These are phyloP conservation scores for Entomobrya multifasciata DNA, from an alignment of 2,888 invertebrate species.

Conservation along the genomic window DNA sequence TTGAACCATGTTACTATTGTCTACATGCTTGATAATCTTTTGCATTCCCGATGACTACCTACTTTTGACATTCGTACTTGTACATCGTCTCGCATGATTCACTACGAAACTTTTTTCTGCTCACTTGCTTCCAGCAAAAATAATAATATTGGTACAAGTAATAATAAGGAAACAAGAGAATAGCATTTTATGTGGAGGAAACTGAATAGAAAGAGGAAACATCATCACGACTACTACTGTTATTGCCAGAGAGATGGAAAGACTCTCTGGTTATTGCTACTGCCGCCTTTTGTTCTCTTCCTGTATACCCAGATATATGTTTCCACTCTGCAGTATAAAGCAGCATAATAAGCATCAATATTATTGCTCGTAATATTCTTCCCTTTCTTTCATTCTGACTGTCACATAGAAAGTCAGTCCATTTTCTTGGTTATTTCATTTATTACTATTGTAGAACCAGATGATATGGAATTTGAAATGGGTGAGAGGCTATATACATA, in stretches of 20 bases:
- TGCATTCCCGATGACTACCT: background rate
- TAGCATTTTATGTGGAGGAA: background rate
- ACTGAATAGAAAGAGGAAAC: constrained; percentile 19
- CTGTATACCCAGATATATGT: constrained; percentile 4
- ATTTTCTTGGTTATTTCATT: constrained; percentile 60
- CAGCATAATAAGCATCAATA: background rate
- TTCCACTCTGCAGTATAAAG: background rate
- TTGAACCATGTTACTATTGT: constrained; percentile 39
- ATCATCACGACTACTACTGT: constrained; percentile 1
- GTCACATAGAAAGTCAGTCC: constrained; percentile 37
- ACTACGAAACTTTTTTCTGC: background rate
- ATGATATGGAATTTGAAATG: constrained; percentile 18
- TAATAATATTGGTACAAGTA: constrained; percentile 49
- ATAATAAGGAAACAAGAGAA: constrained; percentile 46
- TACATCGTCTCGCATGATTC: background rate
- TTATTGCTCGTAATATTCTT: constrained; percentile 46
- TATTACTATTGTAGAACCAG: constrained; percentile 45
- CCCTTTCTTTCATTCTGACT: background rate
- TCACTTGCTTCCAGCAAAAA: constrained; percentile 58
- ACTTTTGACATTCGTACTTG: background rate
- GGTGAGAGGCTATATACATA: background rate
- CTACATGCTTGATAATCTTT: constrained; percentile 31
- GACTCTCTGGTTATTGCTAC: too few species aligned
- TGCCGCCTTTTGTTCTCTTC: constrained; percentile 35
- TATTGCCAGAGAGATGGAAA: too few species aligned